phyloP scores from a whole-genome alignment of 2,797 vertebrate genomes.

The Hirundo rustica region DNA sequence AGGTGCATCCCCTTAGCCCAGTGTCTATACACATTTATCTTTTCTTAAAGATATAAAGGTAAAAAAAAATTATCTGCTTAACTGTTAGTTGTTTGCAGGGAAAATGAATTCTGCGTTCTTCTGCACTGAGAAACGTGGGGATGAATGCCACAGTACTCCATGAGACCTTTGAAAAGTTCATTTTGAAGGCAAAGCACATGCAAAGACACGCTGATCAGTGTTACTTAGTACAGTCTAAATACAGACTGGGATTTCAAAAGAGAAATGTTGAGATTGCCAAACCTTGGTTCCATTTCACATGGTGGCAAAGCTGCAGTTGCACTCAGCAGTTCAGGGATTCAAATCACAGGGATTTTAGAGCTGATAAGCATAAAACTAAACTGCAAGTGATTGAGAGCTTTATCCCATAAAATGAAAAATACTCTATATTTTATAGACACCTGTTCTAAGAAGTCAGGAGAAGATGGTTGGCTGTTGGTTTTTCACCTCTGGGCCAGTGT shows the following conservation, averaged over 20 bases:
- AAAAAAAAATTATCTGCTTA: neutral
- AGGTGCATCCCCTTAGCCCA: neutral
- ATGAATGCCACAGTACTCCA: neutral
- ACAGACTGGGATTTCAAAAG: neutral
- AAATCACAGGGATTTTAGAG: neutral
- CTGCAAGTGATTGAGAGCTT: neutral
- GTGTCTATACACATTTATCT: neutral
- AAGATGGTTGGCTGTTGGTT: conserved; percentile 85
- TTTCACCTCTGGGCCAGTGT: conserved; percentile 83
- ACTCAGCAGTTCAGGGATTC: neutral
- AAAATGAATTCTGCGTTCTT: neutral
- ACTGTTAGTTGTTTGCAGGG: neutral
- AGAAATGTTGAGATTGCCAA: neutral
- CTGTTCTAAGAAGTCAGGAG: conserved; percentile 79
- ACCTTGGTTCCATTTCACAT: neutral
- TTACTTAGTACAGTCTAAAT: neutral
- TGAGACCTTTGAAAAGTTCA: neutral
- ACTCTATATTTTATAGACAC: conserved; percentile 70
- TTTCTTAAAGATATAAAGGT: neutral
- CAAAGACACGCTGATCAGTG: neutral
- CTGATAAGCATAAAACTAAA: neutral
- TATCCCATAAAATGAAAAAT: conserved; percentile 22
- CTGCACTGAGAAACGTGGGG: neutral
- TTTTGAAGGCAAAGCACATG: neutral
- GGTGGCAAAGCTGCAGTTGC: neutral